Evolutionary conservation across 2,113 vertebrate genomes (phyloP).

Genomic region (Eurypyga helias): DNA sequence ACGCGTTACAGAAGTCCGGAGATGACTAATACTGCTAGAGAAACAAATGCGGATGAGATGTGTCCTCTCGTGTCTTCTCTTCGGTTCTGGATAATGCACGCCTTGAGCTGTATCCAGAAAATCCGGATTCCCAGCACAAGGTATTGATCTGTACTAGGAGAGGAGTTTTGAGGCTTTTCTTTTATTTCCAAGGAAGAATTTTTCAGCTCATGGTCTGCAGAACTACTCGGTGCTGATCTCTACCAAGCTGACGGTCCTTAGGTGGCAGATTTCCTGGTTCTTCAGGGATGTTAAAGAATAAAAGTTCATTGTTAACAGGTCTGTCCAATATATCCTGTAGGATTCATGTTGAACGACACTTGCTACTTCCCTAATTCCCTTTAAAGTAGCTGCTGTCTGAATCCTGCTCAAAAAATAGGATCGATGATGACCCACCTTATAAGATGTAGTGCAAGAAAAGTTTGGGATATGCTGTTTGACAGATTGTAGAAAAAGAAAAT

Average conservation of each 20-base stretch:
- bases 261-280: not conserved
- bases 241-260: rapidly evolving
- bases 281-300: not conserved
- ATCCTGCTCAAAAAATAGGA: not conserved
- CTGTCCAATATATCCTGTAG: not conserved
- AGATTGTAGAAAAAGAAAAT: not conserved
- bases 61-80: not conserved
- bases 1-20: not conserved
- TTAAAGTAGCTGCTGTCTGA: not conserved
- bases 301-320: not conserved
- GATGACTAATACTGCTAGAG: constrained; percentile 4
- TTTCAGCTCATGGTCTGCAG: not conserved
- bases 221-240: not conserved
- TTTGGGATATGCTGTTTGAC: not conserved
- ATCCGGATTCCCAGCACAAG: not conserved
- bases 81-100: not conserved
- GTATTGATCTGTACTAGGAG: not conserved
- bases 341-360: not conserved
- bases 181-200: not conserved
- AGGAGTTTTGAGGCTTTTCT: not conserved
- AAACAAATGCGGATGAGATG: not conserved
- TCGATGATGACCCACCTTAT: not conserved
- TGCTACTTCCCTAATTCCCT: not conserved
- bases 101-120: not conserved
- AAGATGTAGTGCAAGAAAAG: not conserved